Conservation (phyloP, 2,113 vertebrate genomes). For the Gambusia holbrooki region DNA sequence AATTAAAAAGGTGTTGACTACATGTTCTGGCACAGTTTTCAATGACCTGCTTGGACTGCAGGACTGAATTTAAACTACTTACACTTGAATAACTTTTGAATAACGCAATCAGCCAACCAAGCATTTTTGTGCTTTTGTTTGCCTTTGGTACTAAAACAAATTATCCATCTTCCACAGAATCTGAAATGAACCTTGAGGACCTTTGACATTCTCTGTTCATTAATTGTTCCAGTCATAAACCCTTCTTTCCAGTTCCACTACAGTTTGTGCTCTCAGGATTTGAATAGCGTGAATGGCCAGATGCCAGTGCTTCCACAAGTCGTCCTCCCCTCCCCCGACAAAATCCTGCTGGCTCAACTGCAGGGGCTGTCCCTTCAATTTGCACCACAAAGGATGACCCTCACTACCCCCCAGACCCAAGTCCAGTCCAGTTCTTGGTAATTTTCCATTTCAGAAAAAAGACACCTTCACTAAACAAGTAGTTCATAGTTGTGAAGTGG, state of each 20-base stretch:
- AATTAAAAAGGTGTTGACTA: not conserved
- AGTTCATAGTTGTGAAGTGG: not conserved
- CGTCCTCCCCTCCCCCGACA: conserved; percentile 14
- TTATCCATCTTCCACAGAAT: not conserved
- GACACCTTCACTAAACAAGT: not conserved
- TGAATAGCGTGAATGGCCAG: conserved; percentile 25
- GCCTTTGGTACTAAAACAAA: not conserved
- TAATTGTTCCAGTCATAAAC: conserved; percentile 13
- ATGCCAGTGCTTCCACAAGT: conserved; percentile 31
- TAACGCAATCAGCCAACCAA: not conserved
- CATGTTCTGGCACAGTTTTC: not conserved
- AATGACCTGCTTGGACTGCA: conserved; percentile 14
- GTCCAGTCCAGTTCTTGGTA: not conserved
- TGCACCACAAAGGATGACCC: conserved; percentile 36
- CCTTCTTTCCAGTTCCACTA: conserved; percentile 25
- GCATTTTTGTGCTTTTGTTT: not conserved
- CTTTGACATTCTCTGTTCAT: not conserved
- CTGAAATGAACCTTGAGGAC: not conserved
- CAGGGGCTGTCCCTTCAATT: conserved; percentile 23
- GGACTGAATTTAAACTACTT: conserved; percentile 2
- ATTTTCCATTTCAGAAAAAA: conserved; percentile 18
- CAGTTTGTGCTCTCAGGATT: conserved; percentile 16
- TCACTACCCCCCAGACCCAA: not conserved
- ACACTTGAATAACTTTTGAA: not conserved
- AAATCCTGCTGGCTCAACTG: conserved; percentile 34